Evolutionary conservation across 2,797 vertebrate species (phyloP), one percentile per base, ranked within the genome.

Genomic region (Leucoraja ocellata): DNA sequence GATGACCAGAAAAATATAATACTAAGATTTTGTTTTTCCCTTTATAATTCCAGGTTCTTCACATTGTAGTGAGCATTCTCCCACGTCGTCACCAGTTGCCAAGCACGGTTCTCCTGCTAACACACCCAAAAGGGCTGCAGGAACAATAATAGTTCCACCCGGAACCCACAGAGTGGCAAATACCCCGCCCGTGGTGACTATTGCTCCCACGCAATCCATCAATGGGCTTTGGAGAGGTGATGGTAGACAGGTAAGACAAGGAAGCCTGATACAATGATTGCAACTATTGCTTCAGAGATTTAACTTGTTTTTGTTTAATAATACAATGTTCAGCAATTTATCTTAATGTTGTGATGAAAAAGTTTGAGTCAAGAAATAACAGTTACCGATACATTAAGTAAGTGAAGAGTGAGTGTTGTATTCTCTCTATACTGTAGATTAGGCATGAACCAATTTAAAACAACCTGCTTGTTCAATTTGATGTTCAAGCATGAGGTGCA

Each of bases 161-260:
- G 90, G 90, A 73, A 74, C 23, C 39, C 90, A 76, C 36, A 76
- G 71, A 28, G 71, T 46, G 25, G 90, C 90, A 92, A 92, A 58
- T 74, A 92, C 90, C 58, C 90, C 90, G 58, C 90, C 90, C 76
- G 90, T 92, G 5, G 90, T 92, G 14, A 92, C 90, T 1, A 92
- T 92, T 92, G 90, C 90, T 92, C 90, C 90, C 16, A 92, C 90
- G 76, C 90, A 92, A 54, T 28, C 90, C 23, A 23, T 92, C 90
- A 92, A 92, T 92, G 90, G 90, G 23, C 71, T 92, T n/a, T 92
- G 90, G 90, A 74, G 71, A 76, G 71, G 39, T 58, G 71, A 92
- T 4, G 71, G 71, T 39, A 74, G 71, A 92, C 90, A 92, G 90
- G 90, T 92, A 76, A 11, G 90, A 92, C 4, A 46, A 28, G n/a